phyloP scores from a whole-genome alignment of 1,140 invertebrate genomes.

The Eumaeus atala region DNA sequence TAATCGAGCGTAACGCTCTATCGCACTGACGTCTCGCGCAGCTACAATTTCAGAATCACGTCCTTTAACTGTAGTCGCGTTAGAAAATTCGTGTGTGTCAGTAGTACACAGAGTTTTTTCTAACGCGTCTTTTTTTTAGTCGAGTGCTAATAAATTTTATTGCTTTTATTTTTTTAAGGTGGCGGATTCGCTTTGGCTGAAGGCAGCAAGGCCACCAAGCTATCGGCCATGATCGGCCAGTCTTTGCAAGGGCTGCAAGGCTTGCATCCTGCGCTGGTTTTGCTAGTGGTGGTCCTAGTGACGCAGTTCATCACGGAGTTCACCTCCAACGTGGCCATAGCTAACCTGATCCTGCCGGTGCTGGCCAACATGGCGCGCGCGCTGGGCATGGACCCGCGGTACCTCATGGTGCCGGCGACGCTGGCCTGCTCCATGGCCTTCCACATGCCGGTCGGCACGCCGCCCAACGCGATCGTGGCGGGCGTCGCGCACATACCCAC shows the following conservation, averaged over 20 bases:
- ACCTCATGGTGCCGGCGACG: conserved; percentile 89
- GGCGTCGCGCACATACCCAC: conserved; percentile 85
- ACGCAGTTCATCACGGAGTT: conserved; percentile 84
- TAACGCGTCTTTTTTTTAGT: too few species aligned
- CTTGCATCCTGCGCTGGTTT: conserved; percentile 73
- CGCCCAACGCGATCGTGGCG: conserved; percentile 96
- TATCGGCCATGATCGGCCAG: conserved; percentile 83
- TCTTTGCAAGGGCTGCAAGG: conserved; percentile 76
- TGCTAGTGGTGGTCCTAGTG: conserved; percentile 75
- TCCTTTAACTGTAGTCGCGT: too few species aligned
- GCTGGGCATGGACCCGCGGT: conserved; percentile 86
- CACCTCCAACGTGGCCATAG: conserved; percentile 88
- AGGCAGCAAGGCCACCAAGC: conserved; percentile 84
- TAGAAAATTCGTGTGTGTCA: too few species aligned
- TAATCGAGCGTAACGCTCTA: too few species aligned
- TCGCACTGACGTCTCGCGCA: too few species aligned
- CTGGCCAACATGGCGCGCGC: conserved; percentile 82
- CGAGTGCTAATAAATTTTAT: too few species aligned
- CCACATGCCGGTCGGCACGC: conserved; percentile 84
- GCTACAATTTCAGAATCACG: too few species aligned
- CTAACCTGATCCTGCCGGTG: conserved; percentile 89
- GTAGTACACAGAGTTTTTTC: too few species aligned
- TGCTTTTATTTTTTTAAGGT: conserved; percentile 52
- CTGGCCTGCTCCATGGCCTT: conserved; percentile 86
- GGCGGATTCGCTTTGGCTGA: conserved; percentile 93